Evolutionary conservation across 2,113 vertebrate genomes (phyloP), one percentile per base, ranked within the genome.

Genomic region (Coreoperca whiteheadi): DNA sequence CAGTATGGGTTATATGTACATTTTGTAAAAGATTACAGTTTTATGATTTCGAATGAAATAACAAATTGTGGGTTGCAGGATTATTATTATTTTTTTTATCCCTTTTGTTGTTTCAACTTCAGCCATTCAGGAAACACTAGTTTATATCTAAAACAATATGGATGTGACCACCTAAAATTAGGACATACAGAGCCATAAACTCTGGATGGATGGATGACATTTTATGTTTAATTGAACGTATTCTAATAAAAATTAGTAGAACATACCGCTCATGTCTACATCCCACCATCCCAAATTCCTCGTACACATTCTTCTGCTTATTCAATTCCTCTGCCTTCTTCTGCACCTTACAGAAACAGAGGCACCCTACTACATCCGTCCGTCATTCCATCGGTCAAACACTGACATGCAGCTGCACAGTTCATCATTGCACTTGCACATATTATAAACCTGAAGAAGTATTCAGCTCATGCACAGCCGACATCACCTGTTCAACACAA

Each of bases 401-500:
- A 1, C 48, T 32, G 37, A 16, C 48, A 46, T 25, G 73, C 21
- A 43, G 46, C 63, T 61, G 14, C 2, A 16, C 6, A 0, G 11
- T 2, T n/a, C 30, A 25, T 53, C 8, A 37, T 15, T 48, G 5
- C 12, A 28, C 21, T 30, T 8, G 1, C 41, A 59, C 20, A 43
- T 28, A 39, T 41, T 14, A 51, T 15, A n/a, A 79, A 34, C 21
- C 34, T 11, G 23, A 34, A 68, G 3, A 41, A 57, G 37, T 4
- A 5, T 16, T n/a, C 8, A 64, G 20, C 46, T 78, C 39, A 32
- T 28, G 32, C 16, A 34, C n/a, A 67, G 46, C 66, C 63, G 59
- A 41, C 59, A 51, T 71, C 32, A 65, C 34, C 64, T 70, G 70
- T 66, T 74, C 15, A 51, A 67, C 69, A 53, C 23, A n/a, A 46